Conservation (phyloP, 2,888 invertebrate genomes). For the Rotaria macrura region DNA sequence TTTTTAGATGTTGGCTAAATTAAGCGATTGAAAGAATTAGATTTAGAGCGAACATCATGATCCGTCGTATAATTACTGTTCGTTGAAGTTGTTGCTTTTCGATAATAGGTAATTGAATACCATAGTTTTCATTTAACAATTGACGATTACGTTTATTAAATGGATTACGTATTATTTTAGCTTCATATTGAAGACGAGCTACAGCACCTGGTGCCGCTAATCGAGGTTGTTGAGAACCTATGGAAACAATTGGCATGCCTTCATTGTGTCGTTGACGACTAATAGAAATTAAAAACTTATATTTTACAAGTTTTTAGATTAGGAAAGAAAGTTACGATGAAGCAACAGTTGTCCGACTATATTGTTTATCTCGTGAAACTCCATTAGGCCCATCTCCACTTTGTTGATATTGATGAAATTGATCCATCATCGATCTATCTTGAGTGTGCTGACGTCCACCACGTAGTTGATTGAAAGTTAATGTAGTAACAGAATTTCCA, state of each 20-base stretch:
- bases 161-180: constrained; percentile 39
- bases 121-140: constrained; percentile 44
- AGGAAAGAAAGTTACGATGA: background rate
- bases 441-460: background rate
- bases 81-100: constrained; percentile 36
- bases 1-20: background rate
- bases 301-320: no score
- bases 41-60: background rate
- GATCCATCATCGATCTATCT: background rate
- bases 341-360: background rate
- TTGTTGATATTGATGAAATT: background rate
- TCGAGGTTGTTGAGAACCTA: background rate
- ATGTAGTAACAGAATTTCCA: background rate
- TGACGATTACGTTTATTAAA: constrained; percentile 43
- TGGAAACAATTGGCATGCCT: background rate
- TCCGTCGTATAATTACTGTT: constrained; percentile 34
- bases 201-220: background rate
- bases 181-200: constrained; percentile 22
- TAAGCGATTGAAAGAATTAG: no score
- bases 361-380: no score
- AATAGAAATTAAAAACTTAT: no score
- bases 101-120: constrained; percentile 47
- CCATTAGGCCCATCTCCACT: background rate
- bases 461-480: background rate
- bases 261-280: no score